These are phyloP conservation scores for Bathynomus jamesi DNA, from an alignment of 1,140 invertebrate genomes.

Conservation along the genomic window DNA sequence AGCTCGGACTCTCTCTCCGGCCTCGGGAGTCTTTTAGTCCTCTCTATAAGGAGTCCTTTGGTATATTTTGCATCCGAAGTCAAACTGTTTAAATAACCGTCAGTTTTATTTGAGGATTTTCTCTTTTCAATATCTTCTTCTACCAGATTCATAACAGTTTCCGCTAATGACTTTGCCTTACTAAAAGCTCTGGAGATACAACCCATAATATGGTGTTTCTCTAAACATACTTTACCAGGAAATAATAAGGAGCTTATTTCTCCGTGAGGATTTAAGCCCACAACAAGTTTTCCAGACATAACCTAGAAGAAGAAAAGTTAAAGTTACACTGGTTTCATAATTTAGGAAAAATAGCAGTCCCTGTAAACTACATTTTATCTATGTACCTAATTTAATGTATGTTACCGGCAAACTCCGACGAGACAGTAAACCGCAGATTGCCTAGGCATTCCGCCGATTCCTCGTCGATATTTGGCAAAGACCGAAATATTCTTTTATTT, in stretches of 20 bases:
- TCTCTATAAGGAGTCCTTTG: neutral
- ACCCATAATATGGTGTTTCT: slow-evolving; percentile 20
- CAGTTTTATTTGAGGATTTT: slow-evolving; percentile 7
- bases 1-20: neutral
- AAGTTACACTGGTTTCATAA: too few relatives aligned
- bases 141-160: slow-evolving; percentile 22
- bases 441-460: too few relatives aligned
- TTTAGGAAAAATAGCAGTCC: too few relatives aligned
- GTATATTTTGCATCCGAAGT: slow-evolving; percentile 10
- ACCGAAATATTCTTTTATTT: too few relatives aligned
- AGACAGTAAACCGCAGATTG: too few relatives aligned
- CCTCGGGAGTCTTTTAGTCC: neutral
- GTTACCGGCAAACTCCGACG: too few relatives aligned
- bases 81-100: slow-evolving; percentile 17
- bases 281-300: slow-evolving; percentile 69
- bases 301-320: slow-evolving; percentile 63
- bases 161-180: slow-evolving; percentile 20
- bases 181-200: slow-evolving; percentile 24
- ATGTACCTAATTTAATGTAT: too few relatives aligned
- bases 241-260: slow-evolving; percentile 54
- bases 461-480: too few relatives aligned
- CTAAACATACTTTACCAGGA: slow-evolving; percentile 19
- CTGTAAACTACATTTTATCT: too few relatives aligned
- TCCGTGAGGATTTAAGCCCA: slow-evolving; percentile 81
- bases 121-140: slow-evolving; percentile 21